Conservation (phyloP, 2,113 vertebrate genomes). For the Mustela nigripes region DNA sequence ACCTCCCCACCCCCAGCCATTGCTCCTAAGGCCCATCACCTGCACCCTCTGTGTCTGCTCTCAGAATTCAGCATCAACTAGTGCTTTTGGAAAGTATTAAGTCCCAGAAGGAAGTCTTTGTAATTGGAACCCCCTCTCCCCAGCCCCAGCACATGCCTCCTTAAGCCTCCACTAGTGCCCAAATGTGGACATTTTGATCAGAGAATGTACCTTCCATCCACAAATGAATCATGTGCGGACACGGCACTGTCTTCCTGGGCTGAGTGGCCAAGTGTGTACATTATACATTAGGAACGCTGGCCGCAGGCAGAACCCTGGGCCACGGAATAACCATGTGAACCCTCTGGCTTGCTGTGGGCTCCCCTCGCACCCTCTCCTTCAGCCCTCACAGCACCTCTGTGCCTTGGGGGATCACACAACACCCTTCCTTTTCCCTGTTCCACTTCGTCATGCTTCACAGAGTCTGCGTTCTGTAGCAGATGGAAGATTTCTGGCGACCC, state of each 20-base stretch:
- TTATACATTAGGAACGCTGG: neutral
- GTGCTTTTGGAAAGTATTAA: neutral
- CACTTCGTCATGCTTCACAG: accelerated
- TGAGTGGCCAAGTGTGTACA: neutral
- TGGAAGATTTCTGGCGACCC: neutral
- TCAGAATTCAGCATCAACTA: neutral
- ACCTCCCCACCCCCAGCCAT: accelerated
- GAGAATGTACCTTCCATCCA: neutral
- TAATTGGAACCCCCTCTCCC: neutral
- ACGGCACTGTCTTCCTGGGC: neutral
- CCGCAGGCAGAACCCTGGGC: neutral
- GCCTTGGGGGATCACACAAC: neutral
- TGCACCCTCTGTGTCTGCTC: neutral
- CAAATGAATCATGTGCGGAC: neutral
- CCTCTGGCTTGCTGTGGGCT: accelerated
- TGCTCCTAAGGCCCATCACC: neutral
- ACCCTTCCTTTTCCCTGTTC: neutral
- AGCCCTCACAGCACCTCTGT: neutral
- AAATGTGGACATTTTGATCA: neutral
- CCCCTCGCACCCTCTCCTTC: accelerated
- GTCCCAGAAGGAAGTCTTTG: neutral
- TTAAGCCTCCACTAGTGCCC: neutral
- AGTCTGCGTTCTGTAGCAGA: neutral
- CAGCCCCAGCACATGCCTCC: neutral
- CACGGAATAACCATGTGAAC: accelerated